Base-by-base conservation (phyloP, 2,113 vertebrate genomes). In the Eulacestoma nigropectus region DNA sequence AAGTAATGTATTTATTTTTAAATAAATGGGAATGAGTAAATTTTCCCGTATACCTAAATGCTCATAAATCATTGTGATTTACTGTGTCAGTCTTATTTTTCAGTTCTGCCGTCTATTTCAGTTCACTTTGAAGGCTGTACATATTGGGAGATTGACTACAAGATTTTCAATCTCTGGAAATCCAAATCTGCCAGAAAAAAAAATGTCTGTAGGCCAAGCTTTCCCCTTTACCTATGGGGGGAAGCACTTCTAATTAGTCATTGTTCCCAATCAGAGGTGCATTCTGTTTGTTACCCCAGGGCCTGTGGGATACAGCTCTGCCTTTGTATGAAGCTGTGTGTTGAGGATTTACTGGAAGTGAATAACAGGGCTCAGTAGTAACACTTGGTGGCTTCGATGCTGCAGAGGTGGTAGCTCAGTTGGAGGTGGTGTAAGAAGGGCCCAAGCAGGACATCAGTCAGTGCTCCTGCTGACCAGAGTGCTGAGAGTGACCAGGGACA, bases 91-190 rank as follows among this genome's bases (percentile, higher is more conserved):
- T 94, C 89, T 93, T 90, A 49, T 62, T 94, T 93, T 89, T 83
- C 82, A 79, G 20, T 94, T 94, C 84, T 96, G 84, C 79, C 63
- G 83, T 83, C 84, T 85, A 87, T 97, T 83, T 95, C 70, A 33
- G 57, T 83, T 92, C 74, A 27, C 14, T 79, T 87, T 93, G 86
- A 88, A 77, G 52, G 37, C 70, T 87, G 47, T 87, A 64, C 9
- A 42, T 56, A 16, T 41, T 46, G 30, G 73, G 55, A 53, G n/a
- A 67, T 82, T 90, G 52, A 47, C 82, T 93, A 62, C 50, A 75
- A 78, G 65, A 49, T 91, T 92, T 89, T 92, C 79, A 77, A 15
- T 93, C 64, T 92, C 79, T 93, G 79, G 56, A 96, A 97, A 96
- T 57, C 30, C 53, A 87, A 27, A 87, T 60, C 50, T 94, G 44